These are phyloP conservation scores for Saccopteryx leptura DNA, from an alignment of 2,113 vertebrate species.

Conservation along the genomic window DNA sequence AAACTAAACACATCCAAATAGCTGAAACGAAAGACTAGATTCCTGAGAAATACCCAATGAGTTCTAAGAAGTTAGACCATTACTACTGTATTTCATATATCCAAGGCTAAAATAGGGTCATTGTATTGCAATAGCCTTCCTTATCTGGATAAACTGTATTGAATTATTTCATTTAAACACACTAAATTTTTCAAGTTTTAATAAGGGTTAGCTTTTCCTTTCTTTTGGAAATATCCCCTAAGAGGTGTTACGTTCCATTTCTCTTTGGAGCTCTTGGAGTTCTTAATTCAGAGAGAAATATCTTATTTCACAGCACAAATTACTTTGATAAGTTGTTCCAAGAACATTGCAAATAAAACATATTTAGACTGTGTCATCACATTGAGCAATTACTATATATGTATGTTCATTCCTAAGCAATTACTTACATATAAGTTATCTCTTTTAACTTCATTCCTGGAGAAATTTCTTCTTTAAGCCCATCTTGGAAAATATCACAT, in stretches of 20 bases:
- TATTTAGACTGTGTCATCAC: slow-evolving; percentile 4
- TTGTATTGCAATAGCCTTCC: not conserved
- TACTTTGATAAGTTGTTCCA: slow-evolving; percentile 29
- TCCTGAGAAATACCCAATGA: not conserved
- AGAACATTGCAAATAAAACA: slow-evolving; percentile 51
- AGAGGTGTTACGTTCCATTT: not conserved
- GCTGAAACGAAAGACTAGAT: slow-evolving; percentile 34
- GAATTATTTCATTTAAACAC: slow-evolving; percentile 33
- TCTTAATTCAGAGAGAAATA: slow-evolving; percentile 2
- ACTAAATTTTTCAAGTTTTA: slow-evolving; percentile 30
- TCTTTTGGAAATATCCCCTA: slow-evolving; percentile 6
- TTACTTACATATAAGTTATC: not conserved
- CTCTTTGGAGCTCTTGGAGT: not conserved
- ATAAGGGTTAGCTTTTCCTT: slow-evolving; percentile 11
- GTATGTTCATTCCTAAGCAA: slow-evolving; percentile 60
- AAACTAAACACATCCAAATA: not conserved
- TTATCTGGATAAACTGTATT: not conserved
- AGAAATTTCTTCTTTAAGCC: slow-evolving; percentile 57
- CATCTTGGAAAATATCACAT: not conserved
- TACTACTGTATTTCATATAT: not conserved
- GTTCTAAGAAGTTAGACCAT: not conserved
- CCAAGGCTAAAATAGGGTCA: not conserved
- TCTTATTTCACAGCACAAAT: slow-evolving; percentile 43
- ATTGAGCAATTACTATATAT: slow-evolving; percentile 11
- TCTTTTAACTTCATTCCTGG: slow-evolving; percentile 52